phyloP scores from a whole-genome alignment of 2,888 invertebrate species.

The Julus scanicus region DNA sequence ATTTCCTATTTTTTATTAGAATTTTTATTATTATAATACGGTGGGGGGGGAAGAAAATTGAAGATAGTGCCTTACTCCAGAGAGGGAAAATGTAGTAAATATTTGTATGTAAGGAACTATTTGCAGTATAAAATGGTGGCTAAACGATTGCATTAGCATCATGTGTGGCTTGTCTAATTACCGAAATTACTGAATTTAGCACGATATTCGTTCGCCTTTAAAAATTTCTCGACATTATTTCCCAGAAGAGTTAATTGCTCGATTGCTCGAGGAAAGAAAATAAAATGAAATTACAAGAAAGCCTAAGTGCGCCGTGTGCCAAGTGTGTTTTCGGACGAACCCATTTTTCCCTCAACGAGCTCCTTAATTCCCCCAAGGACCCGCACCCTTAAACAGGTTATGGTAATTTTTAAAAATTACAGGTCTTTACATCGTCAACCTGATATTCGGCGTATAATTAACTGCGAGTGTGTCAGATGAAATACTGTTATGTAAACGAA shows the following conservation, averaged over 20 bases:
- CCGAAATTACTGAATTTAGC: not conserved
- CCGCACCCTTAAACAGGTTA: constrained; percentile 26
- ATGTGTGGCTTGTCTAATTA: not conserved
- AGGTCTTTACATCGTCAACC: not conserved
- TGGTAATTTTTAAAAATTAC: constrained; percentile 31
- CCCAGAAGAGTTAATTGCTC: constrained; percentile 15
- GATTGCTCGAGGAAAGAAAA: constrained; percentile 29
- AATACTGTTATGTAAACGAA: constrained; percentile 9
- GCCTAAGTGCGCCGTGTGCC: not conserved
- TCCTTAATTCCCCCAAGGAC: constrained; percentile 17
- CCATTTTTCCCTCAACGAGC: constrained; percentile 8
- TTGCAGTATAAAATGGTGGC: too few relatives aligned
- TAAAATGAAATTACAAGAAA: constrained; percentile 24
- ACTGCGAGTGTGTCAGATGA: constrained; percentile 3
- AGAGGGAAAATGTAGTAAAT: too few relatives aligned
- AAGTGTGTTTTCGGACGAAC: not conserved
- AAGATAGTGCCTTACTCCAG: too few relatives aligned
- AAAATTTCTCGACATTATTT: constrained; percentile 24
- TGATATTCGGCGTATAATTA: constrained; percentile 9
- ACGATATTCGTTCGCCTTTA: constrained; percentile 4
- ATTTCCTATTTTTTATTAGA: too few relatives aligned
- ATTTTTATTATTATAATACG: too few relatives aligned
- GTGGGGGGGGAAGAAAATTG: too few relatives aligned
- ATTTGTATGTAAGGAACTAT: too few relatives aligned
- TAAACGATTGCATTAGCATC: not conserved